Percentiles rank a stretch among this genome's conserved stretches.
phyloP scores from a whole-genome alignment of 2,888 invertebrate species.

The Erebia aethiops region DNA sequence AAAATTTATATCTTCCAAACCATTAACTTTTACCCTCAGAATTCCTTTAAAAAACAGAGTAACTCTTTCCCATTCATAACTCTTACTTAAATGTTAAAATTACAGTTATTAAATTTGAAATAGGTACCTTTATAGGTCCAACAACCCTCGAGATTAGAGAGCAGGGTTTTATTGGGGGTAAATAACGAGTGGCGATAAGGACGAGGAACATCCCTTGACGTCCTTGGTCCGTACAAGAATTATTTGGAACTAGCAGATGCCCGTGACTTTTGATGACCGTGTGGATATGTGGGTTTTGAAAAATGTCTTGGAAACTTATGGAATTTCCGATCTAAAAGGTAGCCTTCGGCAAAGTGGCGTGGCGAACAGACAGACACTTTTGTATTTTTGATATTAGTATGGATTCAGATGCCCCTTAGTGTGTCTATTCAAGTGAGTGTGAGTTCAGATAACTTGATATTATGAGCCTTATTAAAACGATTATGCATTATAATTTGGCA shows the following conservation, averaged over 20 bases:
- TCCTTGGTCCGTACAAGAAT: slow-evolving; percentile 19
- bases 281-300: too few species aligned
- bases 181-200: slow-evolving; percentile 80
- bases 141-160: slow-evolving; percentile 75
- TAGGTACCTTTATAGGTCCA: slow-evolving; percentile 51
- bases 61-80: slow-evolving; percentile 4
- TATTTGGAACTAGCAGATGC: neutral
- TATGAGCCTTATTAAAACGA: too few species aligned
- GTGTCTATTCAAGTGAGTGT: too few species aligned
- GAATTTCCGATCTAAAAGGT: too few species aligned
- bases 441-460: too few species aligned
- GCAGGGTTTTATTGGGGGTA: slow-evolving; percentile 79
- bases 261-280: neutral
- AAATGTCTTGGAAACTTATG: too few species aligned
- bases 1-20: slow-evolving; percentile 2
- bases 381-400: neutral
- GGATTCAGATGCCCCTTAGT: neutral
- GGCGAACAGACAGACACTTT: neutral
- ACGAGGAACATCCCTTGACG: slow-evolving; percentile 69
- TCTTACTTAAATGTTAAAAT: slow-evolving; percentile 61
- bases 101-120: slow-evolving; percentile 78
- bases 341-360: too few species aligned
- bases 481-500: too few species aligned
- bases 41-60: neutral
- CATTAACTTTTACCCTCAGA: neutral